These are phyloP conservation scores for Crenichthys baileyi DNA, from an alignment of 2,797 vertebrate genomes.

Conservation along the genomic window DNA sequence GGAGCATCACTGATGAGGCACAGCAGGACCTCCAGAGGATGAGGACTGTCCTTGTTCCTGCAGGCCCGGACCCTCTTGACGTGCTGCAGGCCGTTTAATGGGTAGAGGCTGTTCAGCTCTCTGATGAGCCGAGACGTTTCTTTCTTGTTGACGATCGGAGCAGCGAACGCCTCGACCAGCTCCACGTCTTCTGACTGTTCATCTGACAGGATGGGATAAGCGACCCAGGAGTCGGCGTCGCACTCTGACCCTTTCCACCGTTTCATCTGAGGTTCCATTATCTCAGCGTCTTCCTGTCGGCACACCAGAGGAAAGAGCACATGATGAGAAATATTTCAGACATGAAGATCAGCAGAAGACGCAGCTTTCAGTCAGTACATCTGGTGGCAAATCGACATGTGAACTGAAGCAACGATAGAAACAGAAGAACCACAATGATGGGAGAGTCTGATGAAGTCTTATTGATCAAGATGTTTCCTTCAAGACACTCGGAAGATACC, in stretches of 20 bases:
- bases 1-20: constrained; percentile 72
- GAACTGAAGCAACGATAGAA: too few species aligned
- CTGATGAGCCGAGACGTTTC: constrained; percentile 84
- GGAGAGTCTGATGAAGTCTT: too few species aligned
- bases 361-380: too few species aligned
- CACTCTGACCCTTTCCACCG: constrained; percentile 61
- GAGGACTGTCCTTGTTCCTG: constrained; percentile 49
- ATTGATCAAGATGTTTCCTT: too few species aligned
- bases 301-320: constrained; percentile 18
- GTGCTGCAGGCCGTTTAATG: constrained; percentile 80
- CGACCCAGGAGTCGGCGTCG: constrained; percentile 69
- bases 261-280: constrained; percentile 82
- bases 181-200: constrained; percentile 76
- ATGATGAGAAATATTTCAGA: constrained; percentile 10
- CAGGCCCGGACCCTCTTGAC: constrained; percentile 87
- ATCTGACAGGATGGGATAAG: constrained; percentile 84
- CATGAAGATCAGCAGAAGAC: too few species aligned
- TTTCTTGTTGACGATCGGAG: constrained; percentile 82
- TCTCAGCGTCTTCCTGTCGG: constrained; percentile 45
- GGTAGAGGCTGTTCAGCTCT: constrained; percentile 77
- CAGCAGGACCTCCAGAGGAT: constrained; percentile 83
- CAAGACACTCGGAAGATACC: too few species aligned
- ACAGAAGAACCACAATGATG: too few species aligned
- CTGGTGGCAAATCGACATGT: too few species aligned
- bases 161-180: constrained; percentile 82